Conservation (phyloP, 2,888 invertebrate genomes). For the Habroteleia sp. region DNA sequence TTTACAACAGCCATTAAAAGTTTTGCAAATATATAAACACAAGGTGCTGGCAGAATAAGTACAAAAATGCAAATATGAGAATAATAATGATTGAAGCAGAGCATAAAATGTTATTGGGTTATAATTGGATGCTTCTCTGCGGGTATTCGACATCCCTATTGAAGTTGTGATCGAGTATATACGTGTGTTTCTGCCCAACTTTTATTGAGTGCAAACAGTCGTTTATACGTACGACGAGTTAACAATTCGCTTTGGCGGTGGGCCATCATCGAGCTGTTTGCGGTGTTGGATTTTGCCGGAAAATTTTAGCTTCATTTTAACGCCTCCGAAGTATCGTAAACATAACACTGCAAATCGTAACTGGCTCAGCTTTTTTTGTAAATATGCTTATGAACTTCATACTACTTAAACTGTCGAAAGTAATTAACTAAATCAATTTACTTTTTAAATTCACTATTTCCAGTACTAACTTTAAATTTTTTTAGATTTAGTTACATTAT, state of each 20-base stretch:
- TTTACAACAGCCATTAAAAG: conserved; percentile 5
- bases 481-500: no score
- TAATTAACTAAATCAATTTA: no score
- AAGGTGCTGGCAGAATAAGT: no score
- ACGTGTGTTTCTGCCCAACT: conserved; percentile 56
- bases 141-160: conserved; percentile 54
- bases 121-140: conserved; percentile 34
- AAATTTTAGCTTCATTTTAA: conserved; percentile 41
- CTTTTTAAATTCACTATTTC: no score
- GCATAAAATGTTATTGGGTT: conserved; percentile 17
- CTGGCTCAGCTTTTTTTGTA: no score
- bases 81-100: conserved; percentile 30
- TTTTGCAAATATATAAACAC: no score
- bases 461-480: no score
- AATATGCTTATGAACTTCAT: no score
- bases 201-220: conserved; percentile 63
- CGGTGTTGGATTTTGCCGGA: conserved; percentile 39
- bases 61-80: conserved; percentile 1
- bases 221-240: conserved; percentile 59
- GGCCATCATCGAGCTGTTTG: conserved; percentile 61
- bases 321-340: conserved; percentile 40
- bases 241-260: conserved; percentile 58
- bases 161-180: conserved; percentile 51
- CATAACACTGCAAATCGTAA: conserved; percentile 15
- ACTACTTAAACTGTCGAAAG: no score